Base-by-base conservation (phyloP, 2,113 vertebrate species). In the Paradoxurus hermaphroditus region DNA sequence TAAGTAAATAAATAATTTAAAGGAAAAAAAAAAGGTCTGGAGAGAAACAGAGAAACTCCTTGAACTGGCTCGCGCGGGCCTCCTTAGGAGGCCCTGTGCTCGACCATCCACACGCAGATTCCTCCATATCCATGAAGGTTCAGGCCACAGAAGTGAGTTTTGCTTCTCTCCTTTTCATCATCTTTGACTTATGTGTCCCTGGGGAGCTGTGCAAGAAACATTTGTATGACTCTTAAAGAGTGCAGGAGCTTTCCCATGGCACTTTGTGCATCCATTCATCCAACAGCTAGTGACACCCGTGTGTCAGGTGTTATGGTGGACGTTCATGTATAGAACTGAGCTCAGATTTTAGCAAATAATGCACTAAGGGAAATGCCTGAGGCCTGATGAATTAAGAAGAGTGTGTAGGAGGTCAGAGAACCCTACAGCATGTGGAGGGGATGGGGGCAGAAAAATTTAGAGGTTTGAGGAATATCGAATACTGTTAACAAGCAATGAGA, bases 91-190 rank as follows among this genome's bases (percentile, higher is more conserved):
- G 86, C 34, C 34, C 68, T 13, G 16, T 14, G 15, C 34, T 41
- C 12, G 27, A 16, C 9, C 11, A 14, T 14, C 49, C 8, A 6
- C 4, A 3, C 31, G 23, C n/a, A n/a, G 31, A 21, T 5, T 31
- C 31, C 63, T 36, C 29, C 39, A 4, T 36, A 4, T 59, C 56
- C 3, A 1, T 2, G 0, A 1, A 56, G 15, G 1, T 53, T 44
- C 46, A 29, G 21, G n/a, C 41, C 0, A 0, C 31, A 7, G n/a
- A 79, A 65, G 3, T 36, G 7, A 34, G 25, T 21, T 92, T 81
- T 19, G 31, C 56, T 77, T 95, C 34, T 93, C 70, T 77, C 49
- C 25, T 93, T 72, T 53, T 46, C 77, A 36, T 53, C 46, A 1
- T 29, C 87, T 86, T 29, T 75, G 67, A 53, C 44, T 62, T 41